Base-by-base conservation (phyloP, 2,113 vertebrate genomes). In the Egretta garzetta region DNA sequence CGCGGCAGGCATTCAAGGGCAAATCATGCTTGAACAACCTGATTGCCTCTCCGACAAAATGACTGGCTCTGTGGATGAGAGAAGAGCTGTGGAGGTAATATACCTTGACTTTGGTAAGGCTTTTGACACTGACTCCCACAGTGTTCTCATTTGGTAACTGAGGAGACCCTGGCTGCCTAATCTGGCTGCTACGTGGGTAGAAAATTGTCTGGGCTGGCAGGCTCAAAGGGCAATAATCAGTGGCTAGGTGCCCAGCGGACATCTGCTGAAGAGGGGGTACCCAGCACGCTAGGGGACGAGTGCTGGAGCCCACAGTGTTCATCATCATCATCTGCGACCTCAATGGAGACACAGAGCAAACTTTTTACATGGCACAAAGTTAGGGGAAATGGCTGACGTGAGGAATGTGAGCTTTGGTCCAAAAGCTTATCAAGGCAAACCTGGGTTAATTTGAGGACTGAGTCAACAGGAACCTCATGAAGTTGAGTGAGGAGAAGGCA, bases 101-200 rank as follows among this genome's bases (percentile, higher is more conserved):
- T 96, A 96, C 96, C 96, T 96, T 90, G 92, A 96, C 96, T 94
- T 93, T 91, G 85, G 95, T 94, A 58, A 93, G 87, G 79, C 32
- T 96, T 96, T 94, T 96, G 93, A 96, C 81, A 75, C 90, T 3
- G 0, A 55, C 85, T 96, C 96, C 92, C 62, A 80, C 95, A 73
- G 96, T 45, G 93, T 82, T 94, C 90, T 96, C 90, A 90, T 96
- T 90, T 92, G 77, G 71, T 80, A 86, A 45, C 67, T 49, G 84
- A 91, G 74, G 49, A 73, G n/a, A 59, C 47, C 80, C 64, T 1
- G 49, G 80, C 89, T 94, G 71, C 70, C 66, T 90, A 76, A 96
- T 92, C 74, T 45, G 85, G 53, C 76, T 96, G 66, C 74, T 64
- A 0, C 8, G 27, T 72, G 37, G 67, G 24, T 66, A 66, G 90